Conservation (phyloP, 2,888 invertebrate genomes). For the Mesorhabditis belari region DNA sequence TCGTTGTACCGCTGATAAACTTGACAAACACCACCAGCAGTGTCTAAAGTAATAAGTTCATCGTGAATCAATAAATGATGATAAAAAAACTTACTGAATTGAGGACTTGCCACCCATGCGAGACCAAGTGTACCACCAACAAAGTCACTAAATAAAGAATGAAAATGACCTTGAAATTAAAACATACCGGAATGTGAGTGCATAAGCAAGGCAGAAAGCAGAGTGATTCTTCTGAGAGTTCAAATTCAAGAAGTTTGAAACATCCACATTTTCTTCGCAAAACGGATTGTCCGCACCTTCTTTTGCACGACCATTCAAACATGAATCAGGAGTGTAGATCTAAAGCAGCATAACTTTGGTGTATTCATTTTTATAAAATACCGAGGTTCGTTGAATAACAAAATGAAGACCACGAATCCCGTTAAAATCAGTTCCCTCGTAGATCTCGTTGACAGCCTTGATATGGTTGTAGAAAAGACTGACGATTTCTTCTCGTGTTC, state of each 20-base stretch:
- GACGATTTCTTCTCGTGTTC: slow-evolving; percentile 91
- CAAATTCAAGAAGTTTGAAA: slow-evolving; percentile 93
- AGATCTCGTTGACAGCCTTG: slow-evolving; percentile 93
- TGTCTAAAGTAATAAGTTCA: slow-evolving; percentile 62
- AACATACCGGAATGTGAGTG: slow-evolving; percentile 77
- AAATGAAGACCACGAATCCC: slow-evolving; percentile 93
- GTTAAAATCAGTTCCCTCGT: slow-evolving; percentile 86
- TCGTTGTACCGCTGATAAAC: slow-evolving; percentile 91
- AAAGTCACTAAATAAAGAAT: slow-evolving; percentile 65
- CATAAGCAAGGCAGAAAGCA: slow-evolving; percentile 97
- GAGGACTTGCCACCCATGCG: slow-evolving; percentile 97
- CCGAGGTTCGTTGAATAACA: slow-evolving; percentile 82
- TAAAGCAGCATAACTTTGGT: no score
- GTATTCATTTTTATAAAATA: no score
- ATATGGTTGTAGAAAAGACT: slow-evolving; percentile 96
- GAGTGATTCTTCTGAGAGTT: slow-evolving; percentile 95
- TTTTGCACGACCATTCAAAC: slow-evolving; percentile 57
- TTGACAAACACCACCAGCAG: slow-evolving; percentile 97
- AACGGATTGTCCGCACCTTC: slow-evolving; percentile 57
- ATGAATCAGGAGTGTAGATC: slow-evolving; percentile 82
- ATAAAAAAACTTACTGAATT: slow-evolving; percentile 56
- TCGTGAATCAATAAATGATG: neutral
- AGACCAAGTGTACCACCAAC: slow-evolving; percentile 93
- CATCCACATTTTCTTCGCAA: slow-evolving; percentile 93
- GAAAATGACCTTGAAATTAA: slow-evolving; percentile 63